Evolutionary conservation across 2,113 vertebrate genomes (phyloP).

Genomic region (Oceanites oceanicus): DNA sequence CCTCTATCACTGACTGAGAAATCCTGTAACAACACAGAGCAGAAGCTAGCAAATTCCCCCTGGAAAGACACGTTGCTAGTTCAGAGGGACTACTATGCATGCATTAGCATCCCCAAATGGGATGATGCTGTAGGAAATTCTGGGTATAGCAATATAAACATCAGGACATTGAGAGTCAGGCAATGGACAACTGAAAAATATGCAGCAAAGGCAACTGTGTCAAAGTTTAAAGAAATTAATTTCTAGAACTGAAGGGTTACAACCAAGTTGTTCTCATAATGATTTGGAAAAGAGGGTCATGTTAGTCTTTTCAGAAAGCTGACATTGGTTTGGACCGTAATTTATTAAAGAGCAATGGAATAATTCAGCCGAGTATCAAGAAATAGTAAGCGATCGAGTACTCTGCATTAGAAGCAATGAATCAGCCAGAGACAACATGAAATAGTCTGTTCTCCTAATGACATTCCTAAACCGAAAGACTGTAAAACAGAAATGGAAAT

Average conservation of each 20-base stretch:
- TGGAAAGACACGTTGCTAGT: accelerated
- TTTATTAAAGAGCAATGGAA: background rate
- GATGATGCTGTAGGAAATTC: accelerated
- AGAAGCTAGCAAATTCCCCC: background rate
- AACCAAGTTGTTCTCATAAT: background rate
- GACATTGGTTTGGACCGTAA: background rate
- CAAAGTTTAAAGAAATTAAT: background rate
- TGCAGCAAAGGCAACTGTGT: background rate
- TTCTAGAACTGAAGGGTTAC: background rate
- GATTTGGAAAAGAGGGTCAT: background rate
- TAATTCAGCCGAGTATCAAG: background rate
- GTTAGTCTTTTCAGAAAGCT: background rate
- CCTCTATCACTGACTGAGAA: background rate
- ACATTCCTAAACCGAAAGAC: background rate
- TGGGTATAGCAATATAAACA: background rate
- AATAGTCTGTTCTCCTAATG: background rate
- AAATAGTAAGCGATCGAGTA: background rate
- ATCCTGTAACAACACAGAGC: background rate
- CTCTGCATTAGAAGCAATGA: background rate
- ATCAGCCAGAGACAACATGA: background rate
- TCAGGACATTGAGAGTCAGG: background rate
- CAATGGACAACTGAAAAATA: background rate
- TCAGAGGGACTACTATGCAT: background rate
- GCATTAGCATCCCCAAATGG: background rate
- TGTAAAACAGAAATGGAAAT: background rate